Evolutionary conservation across 2,113 vertebrate genomes (phyloP), one percentile per base, ranked within the genome.

Genomic region (Girardinichthys multiradiatus): DNA sequence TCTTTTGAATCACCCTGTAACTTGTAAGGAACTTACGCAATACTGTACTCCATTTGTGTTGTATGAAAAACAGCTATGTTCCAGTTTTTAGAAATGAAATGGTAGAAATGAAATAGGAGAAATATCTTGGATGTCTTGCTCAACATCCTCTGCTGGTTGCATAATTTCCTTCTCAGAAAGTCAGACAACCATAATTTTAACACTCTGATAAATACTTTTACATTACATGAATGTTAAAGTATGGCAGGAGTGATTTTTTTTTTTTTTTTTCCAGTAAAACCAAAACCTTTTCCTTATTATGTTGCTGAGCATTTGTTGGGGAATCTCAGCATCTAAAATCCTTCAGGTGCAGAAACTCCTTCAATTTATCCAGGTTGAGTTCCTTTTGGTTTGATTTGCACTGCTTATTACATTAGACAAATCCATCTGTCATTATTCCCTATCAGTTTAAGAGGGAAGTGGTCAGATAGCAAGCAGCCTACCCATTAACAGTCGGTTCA

Each of bases 371-470:
- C 48, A 8, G 37, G 37, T 12, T 11, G 37, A 39, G 37, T 39
- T 13, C 9, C 6, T 54, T 45, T 45, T 45, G 17, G 42, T 45
- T 45, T 45, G 42, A 45, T 45, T n/a, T 1, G 17, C 3, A 17
- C 24, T 54, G 48, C 21, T n/a, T 54, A 54, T 54, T 21, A 10
- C 48, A 54, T 54, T 21, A 54, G 24, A 54, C 21, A 54, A 54
- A 54, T 54, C 10, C 5, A 54, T 42, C 64, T 64, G 29, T 71
- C 24, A 37, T 64, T 67, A 35, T 15, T 59, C 0, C 27, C 30
- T 13, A 67, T 68, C 57, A 71, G 74, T 35, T 70, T 30, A 68
- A 72, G 61, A 29, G 76, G 68, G 76, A 82, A 78, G 63, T 74
- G 67, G 19, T 42, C 59, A 45, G 14, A 45, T 45, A 19, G 17